Conservation (phyloP, 2,797 vertebrate genomes). For the Gallinago solitaria region DNA sequence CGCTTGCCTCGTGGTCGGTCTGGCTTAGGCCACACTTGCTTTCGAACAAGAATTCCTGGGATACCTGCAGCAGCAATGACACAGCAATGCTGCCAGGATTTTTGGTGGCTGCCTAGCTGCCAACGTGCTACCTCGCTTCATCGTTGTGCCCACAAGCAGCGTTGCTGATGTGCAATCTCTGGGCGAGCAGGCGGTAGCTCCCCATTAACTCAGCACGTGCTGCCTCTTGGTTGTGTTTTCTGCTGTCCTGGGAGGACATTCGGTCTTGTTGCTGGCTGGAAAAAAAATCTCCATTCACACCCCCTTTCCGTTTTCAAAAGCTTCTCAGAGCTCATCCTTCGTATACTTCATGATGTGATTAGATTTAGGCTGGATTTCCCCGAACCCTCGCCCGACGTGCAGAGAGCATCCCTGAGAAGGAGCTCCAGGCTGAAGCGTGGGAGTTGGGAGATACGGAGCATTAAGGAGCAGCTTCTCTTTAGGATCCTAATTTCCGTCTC, state of each 20-base stretch:
- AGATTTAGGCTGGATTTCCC: slow-evolving; percentile 67
- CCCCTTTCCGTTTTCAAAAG: not conserved
- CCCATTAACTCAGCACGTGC: rapidly evolving
- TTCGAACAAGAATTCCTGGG: not conserved
- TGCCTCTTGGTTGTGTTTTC: not conserved
- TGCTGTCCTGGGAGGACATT: not conserved
- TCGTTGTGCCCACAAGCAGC: not conserved
- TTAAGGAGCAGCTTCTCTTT: slow-evolving; percentile 29
- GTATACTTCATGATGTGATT: slow-evolving; percentile 26
- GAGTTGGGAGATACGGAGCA: slow-evolving; percentile 26
- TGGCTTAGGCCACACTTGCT: not conserved
- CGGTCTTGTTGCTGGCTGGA: not conserved
- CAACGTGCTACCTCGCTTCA: rapidly evolving
- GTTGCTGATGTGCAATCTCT: not conserved
- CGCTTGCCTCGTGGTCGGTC: not conserved
- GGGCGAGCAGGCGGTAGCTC: rapidly evolving
- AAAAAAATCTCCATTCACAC: slow-evolving; percentile 13
- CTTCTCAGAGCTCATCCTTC: not conserved
- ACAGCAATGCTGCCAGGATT: not conserved
- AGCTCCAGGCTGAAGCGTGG: slow-evolving; percentile 28
- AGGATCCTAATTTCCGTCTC: slow-evolving; percentile 15
- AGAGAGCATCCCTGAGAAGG: slow-evolving; percentile 39
- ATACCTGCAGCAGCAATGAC: not conserved
- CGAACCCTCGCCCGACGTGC: slow-evolving; percentile 64
- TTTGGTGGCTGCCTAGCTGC: not conserved